A percentile compares a stretch with the other conserved stretches of the same genome.
Conservation (phyloP, 2,113 vertebrate genomes). For the Guaruba guarouba region DNA sequence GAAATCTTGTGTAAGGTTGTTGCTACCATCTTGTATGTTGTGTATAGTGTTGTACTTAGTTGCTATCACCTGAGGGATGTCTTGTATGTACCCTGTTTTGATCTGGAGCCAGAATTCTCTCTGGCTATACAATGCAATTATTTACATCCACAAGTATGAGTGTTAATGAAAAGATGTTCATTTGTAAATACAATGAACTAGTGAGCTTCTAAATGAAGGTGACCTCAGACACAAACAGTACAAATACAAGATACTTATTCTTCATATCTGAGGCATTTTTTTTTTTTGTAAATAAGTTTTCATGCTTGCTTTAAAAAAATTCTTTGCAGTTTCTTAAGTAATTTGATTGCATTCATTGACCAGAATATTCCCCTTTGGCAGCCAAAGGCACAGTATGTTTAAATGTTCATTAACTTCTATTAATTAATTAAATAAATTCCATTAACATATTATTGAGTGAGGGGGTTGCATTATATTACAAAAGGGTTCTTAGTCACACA, state of each 20-base stretch:
- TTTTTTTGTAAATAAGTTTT: neutral
- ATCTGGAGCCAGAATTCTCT: neutral
- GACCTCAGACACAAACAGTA: neutral
- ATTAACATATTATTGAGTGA: neutral
- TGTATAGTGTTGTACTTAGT: neutral
- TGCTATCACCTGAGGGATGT: neutral
- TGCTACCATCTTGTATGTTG: neutral
- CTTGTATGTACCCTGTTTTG: neutral
- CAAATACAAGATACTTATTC: neutral
- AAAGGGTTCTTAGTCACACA: neutral
- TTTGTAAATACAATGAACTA: neutral
- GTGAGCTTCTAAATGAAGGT: neutral
- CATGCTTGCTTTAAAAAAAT: neutral
- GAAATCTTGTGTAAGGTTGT: neutral
- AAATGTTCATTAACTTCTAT: neutral
- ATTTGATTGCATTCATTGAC: neutral
- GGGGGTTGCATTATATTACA: neutral
- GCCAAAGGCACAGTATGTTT: neutral
- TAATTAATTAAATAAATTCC: conserved; percentile 16
- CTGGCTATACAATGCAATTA: neutral
- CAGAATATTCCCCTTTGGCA: neutral
- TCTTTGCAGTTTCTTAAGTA: neutral
- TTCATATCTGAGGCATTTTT: neutral
- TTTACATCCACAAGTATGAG: neutral
- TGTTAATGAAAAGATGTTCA: neutral